Evolutionary conservation across 1,140 invertebrate species (phyloP).

Genomic region (Pseudomyrmex pallidus): DNA sequence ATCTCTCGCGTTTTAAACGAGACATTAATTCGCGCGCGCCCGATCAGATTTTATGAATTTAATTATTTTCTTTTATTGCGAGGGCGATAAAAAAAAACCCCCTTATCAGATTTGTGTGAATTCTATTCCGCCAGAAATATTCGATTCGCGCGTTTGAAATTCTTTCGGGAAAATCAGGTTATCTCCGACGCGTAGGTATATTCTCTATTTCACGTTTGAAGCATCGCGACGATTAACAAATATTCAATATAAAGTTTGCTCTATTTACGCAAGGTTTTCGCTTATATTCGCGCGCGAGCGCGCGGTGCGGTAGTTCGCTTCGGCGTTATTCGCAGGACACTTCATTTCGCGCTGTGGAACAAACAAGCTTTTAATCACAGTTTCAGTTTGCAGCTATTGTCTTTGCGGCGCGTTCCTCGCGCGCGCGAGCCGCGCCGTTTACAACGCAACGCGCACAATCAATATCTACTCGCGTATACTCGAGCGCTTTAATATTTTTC

Average conservation of each 20-base stretch:
- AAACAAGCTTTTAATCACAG: slow-evolving; percentile 62
- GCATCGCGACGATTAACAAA: slow-evolving; percentile 39
- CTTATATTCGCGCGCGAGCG: neutral
- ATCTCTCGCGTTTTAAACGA: neutral
- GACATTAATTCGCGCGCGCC: neutral
- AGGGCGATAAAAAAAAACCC: too few relatives aligned
- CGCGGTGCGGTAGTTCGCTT: neutral
- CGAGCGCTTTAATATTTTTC: slow-evolving; percentile 60
- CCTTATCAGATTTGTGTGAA: neutral
- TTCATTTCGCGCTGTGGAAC: slow-evolving; percentile 45
- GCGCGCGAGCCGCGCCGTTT: slow-evolving; percentile 29
- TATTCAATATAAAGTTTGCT: slow-evolving; percentile 47
- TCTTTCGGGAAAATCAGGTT: neutral
- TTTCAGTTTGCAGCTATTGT: slow-evolving; percentile 57
- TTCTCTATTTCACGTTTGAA: slow-evolving; percentile 14
- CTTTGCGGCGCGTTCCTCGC: slow-evolving; percentile 33
- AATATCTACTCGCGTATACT: slow-evolving; percentile 49
- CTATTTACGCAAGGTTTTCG: slow-evolving; percentile 36
- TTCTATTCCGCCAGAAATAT: neutral
- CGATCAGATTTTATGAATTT: too few relatives aligned
- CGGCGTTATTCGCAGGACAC: slow-evolving; percentile 28
- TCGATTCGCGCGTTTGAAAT: neutral
- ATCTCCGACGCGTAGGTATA: neutral
- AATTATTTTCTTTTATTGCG: neutral
- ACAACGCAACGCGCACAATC: slow-evolving; percentile 29